Conservation (phyloP, 2,888 invertebrate species). For the Calameuta filiformis region DNA sequence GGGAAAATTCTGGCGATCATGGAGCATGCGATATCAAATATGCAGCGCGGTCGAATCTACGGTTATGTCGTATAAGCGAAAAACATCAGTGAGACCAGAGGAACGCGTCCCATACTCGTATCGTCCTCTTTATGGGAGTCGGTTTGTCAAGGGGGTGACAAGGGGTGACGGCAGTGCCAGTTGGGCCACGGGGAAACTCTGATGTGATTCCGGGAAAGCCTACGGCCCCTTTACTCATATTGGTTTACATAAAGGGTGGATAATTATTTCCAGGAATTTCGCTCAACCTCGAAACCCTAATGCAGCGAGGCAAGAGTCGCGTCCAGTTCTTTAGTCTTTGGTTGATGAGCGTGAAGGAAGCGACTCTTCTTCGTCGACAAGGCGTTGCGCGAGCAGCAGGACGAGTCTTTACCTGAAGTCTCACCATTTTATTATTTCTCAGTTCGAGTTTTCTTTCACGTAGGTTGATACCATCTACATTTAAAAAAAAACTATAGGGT, state of each 20-base stretch:
- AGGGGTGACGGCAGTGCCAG: constrained; percentile 17
- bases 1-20: constrained; percentile 65
- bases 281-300: not conserved
- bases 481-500: not conserved
- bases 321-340: not conserved
- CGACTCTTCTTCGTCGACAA: not conserved
- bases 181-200: constrained; percentile 1
- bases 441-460: not conserved
- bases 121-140: constrained; percentile 49
- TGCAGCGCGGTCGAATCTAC: constrained; percentile 63
- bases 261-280: constrained; percentile 1
- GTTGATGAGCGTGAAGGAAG: not conserved
- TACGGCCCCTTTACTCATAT: not conserved
- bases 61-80: constrained; percentile 55
- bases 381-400: not conserved
- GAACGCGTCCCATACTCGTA: constrained; percentile 24
- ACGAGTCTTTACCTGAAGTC: not conserved
- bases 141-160: constrained; percentile 55
- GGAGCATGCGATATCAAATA: constrained; percentile 63
- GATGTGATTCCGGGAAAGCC: constrained; percentile 17
- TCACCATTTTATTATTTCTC: not conserved
- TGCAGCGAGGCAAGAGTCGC: not conserved
- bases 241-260: constrained; percentile 7
- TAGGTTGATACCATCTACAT: not conserved
- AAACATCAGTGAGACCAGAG: constrained; percentile 8